phyloP scores from a whole-genome alignment of 2,113 vertebrate genomes.

The Scortum barcoo region DNA sequence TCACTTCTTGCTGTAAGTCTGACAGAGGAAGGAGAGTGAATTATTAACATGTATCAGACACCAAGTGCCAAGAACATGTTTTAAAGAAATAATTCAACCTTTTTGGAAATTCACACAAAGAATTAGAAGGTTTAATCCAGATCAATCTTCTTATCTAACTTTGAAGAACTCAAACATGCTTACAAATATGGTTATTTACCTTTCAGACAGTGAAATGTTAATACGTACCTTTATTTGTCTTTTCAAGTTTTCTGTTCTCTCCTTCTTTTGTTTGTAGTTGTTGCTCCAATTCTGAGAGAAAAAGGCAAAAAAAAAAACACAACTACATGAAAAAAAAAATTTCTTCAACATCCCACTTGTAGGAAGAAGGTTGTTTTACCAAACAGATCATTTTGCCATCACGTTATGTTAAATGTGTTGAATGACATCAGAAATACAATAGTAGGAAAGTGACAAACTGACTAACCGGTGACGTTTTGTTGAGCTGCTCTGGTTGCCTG shows the following conservation, averaged over 20 bases:
- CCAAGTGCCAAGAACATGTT: not conserved
- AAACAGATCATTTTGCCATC: not conserved
- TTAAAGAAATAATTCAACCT: not conserved
- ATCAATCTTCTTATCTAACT: not conserved
- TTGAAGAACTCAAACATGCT: not conserved
- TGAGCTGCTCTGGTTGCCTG: not conserved
- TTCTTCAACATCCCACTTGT: not conserved
- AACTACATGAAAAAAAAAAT: not conserved
- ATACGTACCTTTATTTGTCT: constrained; percentile 45
- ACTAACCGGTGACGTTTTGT: constrained; percentile 33
- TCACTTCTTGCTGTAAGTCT: constrained; percentile 42
- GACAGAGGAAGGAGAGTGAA: not conserved
- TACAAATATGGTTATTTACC: too few species aligned
- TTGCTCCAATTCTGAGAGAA: constrained; percentile 46
- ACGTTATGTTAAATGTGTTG: too few species aligned
- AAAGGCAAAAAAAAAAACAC: not conserved
- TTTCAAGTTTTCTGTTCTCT: constrained; percentile 46
- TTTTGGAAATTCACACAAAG: not conserved
- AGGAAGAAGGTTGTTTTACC: not conserved
- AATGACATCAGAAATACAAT: not conserved
- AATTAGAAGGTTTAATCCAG: not conserved
- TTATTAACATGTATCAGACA: not conserved
- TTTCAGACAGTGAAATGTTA: not conserved
- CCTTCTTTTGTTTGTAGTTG: constrained; percentile 17
- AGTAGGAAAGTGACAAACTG: not conserved